Evolutionary conservation across 2,113 vertebrate species (phyloP), one percentile per base, ranked within the genome.

Genomic region (Ia io): DNA sequence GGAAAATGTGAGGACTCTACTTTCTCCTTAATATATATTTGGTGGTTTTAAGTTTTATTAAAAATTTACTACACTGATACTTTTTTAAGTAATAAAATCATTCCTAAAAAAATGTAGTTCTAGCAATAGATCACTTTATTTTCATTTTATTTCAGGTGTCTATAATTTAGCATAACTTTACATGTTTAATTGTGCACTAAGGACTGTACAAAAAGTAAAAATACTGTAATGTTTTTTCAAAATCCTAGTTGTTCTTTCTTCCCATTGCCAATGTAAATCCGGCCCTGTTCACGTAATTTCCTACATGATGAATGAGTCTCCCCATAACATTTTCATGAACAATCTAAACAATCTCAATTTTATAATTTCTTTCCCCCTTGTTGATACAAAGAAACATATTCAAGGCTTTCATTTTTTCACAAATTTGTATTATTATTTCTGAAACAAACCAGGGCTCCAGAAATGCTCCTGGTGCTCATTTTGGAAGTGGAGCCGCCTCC

Each of bases 101-200:
- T 61, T 83, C 40, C 56, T 91, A 93, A 63, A 59, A 90, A 87
- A 71, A 87, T 73, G 13, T 10, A 94, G 17, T 42, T 82, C 74
- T 53, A 88, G 23, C 44, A 65, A 8, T 70, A 30, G 32, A 80
- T 93, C 32, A 65, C 59, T 92, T 88, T 76, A 28, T 65, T 89
- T 89, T 69, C 35, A 88, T 40, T 94, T 94, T 70, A 77, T 89
- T 85, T 89, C 71, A 77, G 49, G 84, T 42, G 59, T 28, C 59
- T 61, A 61, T 61, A 61, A 61, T 61, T 61, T 28, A 28, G 59
- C 59, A 28, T 28, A 28, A 61, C 59, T 88, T 94, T 85, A 49
- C n/a, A 76, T 65, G 42, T 88, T 69, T 83, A 90, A 59, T 35
- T 18, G 16, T 78, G 28, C 61, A 86, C 5, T 70, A 70, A 93